A percentile compares a stretch with the other conserved stretches of the same genome.
phyloP scores from a whole-genome alignment of 2,888 invertebrate genomes.

The Eristalis tenax region DNA sequence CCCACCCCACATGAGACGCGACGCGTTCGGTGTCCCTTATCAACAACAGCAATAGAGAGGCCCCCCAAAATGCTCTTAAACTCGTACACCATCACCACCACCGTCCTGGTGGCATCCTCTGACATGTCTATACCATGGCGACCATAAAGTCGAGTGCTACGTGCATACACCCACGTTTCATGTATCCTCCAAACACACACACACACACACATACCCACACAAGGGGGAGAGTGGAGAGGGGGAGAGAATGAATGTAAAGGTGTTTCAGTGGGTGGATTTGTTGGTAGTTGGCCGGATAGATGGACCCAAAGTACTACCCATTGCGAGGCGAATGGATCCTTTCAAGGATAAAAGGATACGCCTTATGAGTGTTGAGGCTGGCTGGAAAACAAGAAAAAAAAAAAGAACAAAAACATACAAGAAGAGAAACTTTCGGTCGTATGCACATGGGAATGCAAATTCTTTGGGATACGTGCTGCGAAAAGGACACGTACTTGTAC shows the following conservation, averaged over 20 bases:
- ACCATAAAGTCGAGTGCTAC: conserved; percentile 65
- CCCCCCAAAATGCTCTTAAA: conserved; percentile 2
- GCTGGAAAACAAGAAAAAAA: background rate
- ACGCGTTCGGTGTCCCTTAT: background rate
- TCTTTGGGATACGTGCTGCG: conserved; percentile 14
- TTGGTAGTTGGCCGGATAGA: conserved; percentile 49
- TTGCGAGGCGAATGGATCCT: conserved; percentile 66
- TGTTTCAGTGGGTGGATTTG: conserved; percentile 43
- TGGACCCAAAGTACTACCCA: conserved; percentile 67
- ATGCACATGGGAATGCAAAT: conserved; percentile 67
- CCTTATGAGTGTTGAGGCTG: conserved; percentile 65
- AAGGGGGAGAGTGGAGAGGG: background rate
- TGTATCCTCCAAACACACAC: background rate
- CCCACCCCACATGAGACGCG: conserved; percentile 42
- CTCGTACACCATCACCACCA: conserved; percentile 1
- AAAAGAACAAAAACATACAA: background rate
- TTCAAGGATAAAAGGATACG: conserved; percentile 72
- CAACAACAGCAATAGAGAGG: background rate
- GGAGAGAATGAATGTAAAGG: conserved; percentile 35
- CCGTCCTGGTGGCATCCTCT: conserved; percentile 1
- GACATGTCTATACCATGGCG: background rate
- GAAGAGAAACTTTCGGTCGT: conserved; percentile 34
- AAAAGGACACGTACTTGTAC: background rate
- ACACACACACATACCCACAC: background rate
- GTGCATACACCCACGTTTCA: conserved; percentile 48